Evolutionary conservation across 2,113 vertebrate genomes (phyloP), one percentile per base, ranked within the genome.

Genomic region (Myanophis thanlyinensis): DNA sequence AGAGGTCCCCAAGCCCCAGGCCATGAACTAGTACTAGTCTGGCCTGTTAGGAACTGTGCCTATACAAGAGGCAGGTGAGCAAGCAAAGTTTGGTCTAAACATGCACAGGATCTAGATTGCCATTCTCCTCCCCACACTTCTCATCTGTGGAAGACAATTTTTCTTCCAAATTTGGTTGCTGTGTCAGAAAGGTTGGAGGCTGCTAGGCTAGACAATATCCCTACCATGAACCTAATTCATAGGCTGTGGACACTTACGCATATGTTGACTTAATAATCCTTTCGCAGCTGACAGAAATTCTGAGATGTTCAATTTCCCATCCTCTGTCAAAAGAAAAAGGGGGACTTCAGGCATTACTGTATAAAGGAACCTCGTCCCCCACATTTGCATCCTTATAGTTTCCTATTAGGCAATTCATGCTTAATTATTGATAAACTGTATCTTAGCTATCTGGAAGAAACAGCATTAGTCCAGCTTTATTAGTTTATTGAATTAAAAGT

Each of bases 241-340:
- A 44, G 20, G 8, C 27, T 40, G 27, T 1, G 23, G 2, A 15
- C 47, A 90, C 92, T 86, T 93, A 93, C 92, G 2, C 3, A 85
- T 94, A 90, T 95, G 93, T 2, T 89, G 54, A 86, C 90, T 67
- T 40, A 89, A 85, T 4, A 95, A 52, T 30, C 92, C 96, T 54
- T 53, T 67, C 92, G 95, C 93, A 84, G 23, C 12, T 91, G 93
- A 92, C 89, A 96, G 0, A 84, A 96, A 56, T n/a, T 96, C 88
- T 3, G 92, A 91, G 85, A 96, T 90, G 91, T 95, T 94, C n/a
- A 95, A 90, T 27, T 47, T 94, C 22, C 84, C 30, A 25, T 94
- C 93, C 90, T 85, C 95, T 95, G 54, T 20, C 94, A 93, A 35
- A 95, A 90, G 11, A 62, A 25, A 80, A 93, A 20, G 67, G 27